Conservation (phyloP, 2,113 vertebrate genomes). For the Chaetops frenatus region DNA sequence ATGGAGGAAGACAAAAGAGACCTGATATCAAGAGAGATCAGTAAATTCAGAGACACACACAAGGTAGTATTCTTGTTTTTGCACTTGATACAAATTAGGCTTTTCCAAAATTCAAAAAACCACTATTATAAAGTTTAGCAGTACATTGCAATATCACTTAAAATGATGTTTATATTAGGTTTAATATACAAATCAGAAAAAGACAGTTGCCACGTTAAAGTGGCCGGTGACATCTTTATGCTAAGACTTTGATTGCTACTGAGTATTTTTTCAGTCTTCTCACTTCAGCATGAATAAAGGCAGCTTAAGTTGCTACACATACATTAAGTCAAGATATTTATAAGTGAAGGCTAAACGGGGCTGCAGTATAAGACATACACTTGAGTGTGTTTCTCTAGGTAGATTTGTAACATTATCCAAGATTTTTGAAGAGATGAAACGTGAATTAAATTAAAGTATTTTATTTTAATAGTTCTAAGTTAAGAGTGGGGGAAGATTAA, state of each 20-base stretch:
- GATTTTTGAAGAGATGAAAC: conserved; percentile 64
- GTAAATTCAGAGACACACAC: conserved; percentile 99
- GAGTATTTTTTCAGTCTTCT: conserved; percentile 66
- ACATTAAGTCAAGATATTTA: conserved; percentile 64
- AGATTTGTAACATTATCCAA: conserved; percentile 71
- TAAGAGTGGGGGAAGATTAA: conserved; percentile 77
- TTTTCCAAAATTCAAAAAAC: conserved; percentile 72
- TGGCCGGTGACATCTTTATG: conserved; percentile 54
- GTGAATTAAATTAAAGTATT: conserved; percentile 67
- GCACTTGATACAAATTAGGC: conserved; percentile 72
- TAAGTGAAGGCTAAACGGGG: conserved; percentile 65
- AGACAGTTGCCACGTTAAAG: conserved; percentile 66
- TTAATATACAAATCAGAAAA: conserved; percentile 62
- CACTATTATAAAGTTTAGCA: conserved; percentile 67
- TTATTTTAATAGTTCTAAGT: conserved; percentile 72
- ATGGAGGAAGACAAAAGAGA: conserved; percentile 99
- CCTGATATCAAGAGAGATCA: conserved; percentile 99
- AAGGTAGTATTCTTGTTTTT: conserved; percentile 92
- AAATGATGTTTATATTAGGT: conserved; percentile 67
- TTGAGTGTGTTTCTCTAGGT: conserved; percentile 70
- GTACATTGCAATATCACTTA: conserved; percentile 69
- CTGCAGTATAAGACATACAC: conserved; percentile 67
- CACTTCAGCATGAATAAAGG: conserved; percentile 68
- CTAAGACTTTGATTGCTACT: conserved; percentile 63
- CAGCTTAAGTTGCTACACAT: conserved; percentile 68